Conservation (phyloP, 2,888 invertebrate genomes). For the Ariolimax columbianus region DNA sequence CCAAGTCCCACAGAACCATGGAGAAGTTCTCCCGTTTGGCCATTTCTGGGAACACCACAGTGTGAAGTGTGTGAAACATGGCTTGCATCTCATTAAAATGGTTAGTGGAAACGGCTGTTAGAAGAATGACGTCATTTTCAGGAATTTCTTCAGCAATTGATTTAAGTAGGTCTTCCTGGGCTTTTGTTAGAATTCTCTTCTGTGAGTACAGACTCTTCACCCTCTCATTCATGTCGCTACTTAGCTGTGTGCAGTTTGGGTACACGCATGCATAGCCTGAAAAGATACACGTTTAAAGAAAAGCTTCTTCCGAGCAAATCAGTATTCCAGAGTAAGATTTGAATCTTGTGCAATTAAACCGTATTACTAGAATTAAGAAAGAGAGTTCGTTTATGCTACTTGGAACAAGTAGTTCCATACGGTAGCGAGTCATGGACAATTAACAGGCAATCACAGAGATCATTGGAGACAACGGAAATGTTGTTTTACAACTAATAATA, state of each 20-base stretch:
- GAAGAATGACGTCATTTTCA: constrained; percentile 30
- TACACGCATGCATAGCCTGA: not conserved
- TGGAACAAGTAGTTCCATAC: too few relatives aligned
- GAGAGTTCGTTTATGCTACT: too few relatives aligned
- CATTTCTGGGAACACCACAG: constrained; percentile 25
- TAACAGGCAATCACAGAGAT: too few relatives aligned
- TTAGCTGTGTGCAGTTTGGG: constrained; percentile 21
- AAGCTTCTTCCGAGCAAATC: too few relatives aligned
- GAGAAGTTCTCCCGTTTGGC: constrained; percentile 14
- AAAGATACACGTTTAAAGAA: too few relatives aligned
- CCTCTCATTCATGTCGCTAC: not conserved
- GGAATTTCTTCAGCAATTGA: constrained; percentile 27
- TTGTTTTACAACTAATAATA: too few relatives aligned
- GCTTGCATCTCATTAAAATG: constrained; percentile 43
- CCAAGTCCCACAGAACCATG: constrained; percentile 27
- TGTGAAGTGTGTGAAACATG: constrained; percentile 27
- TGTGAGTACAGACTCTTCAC: not conserved
- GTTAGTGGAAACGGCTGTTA: constrained; percentile 20
- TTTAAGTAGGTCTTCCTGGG: constrained; percentile 19
- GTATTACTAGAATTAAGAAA: too few relatives aligned
- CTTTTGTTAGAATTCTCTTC: not conserved
- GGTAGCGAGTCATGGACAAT: too few relatives aligned
- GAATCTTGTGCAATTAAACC: too few relatives aligned
- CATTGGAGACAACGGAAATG: too few relatives aligned
- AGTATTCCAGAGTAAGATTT: too few relatives aligned